Conservation (phyloP, 2,797 vertebrate genomes). For the Lacerta bilineata region DNA sequence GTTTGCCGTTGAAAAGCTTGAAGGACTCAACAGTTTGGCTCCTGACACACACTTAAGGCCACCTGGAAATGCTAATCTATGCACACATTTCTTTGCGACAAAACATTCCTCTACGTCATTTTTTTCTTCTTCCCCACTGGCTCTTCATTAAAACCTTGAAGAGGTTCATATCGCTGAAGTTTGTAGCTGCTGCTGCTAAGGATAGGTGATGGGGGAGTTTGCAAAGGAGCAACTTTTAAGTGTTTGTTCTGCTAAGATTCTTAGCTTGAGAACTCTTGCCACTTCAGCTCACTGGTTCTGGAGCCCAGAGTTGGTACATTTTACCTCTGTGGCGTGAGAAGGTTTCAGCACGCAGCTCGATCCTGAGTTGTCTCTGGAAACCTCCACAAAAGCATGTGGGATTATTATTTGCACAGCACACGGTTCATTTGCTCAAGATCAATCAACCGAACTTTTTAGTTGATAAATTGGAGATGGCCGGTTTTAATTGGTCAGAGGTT, state of each 20-base stretch:
- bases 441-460: neutral
- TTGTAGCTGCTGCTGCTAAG: constrained; percentile 44
- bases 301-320: neutral
- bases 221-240: constrained; percentile 22
- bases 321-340: neutral
- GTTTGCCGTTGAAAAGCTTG: constrained; percentile 78
- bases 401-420: neutral
- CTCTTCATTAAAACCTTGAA: constrained; percentile 68
- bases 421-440: neutral
- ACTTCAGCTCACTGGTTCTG: neutral
- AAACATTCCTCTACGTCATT: constrained; percentile 76
- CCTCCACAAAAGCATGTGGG: neutral
- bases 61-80: constrained; percentile 80
- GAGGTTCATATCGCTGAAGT: constrained; percentile 62
- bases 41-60: constrained; percentile 72
- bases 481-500: neutral
- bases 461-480: neutral
- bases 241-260: constrained; percentile 31
- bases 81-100: constrained; percentile 75
- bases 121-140: neutral
- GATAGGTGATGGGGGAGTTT: neutral
- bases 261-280: neutral
- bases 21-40: constrained; percentile 76
- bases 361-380: neutral
- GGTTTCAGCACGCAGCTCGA: neutral